Percentiles rank a stretch among this genome's conserved stretches.
Conservation (phyloP, 1,140 invertebrate genomes). For the Rhagoletis pomonella region DNA sequence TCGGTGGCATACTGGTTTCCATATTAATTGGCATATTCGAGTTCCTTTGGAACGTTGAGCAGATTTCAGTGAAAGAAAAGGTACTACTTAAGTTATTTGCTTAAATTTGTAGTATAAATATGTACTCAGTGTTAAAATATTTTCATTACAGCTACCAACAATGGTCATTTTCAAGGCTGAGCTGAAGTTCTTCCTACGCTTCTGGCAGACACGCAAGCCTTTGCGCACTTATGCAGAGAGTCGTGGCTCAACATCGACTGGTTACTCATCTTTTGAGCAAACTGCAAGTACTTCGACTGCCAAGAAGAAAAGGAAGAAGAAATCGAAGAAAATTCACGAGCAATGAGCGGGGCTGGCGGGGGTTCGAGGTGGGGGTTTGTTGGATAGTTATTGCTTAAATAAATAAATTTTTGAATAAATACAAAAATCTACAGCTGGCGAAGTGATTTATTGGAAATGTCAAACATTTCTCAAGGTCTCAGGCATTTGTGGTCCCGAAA, state of each 20-base stretch:
- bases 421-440: too few species aligned
- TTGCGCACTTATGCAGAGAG: constrained; percentile 74
- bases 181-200: constrained; percentile 78
- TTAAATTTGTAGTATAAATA: constrained; percentile 29
- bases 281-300: constrained; percentile 60
- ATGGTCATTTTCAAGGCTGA: constrained; percentile 79
- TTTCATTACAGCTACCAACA: constrained; percentile 76
- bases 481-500: too few species aligned
- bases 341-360: not conserved
- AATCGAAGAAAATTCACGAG: constrained; percentile 45
- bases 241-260: constrained; percentile 66
- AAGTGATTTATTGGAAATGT: too few species aligned
- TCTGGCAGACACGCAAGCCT: constrained; percentile 80
- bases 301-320: constrained; percentile 64
- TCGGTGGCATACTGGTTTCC: constrained; percentile 80
- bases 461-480: too few species aligned
- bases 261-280: constrained; percentile 64
- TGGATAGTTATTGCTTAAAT: not conserved
- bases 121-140: not conserved
- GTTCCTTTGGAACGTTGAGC: constrained; percentile 89
- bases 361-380: not conserved
- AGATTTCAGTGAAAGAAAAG: constrained; percentile 84
- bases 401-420: not conserved
- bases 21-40: constrained; percentile 83
- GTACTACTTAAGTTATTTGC: constrained; percentile 53